phyloP scores from a whole-genome alignment of 1,140 invertebrate genomes.

The Euura lappo region DNA sequence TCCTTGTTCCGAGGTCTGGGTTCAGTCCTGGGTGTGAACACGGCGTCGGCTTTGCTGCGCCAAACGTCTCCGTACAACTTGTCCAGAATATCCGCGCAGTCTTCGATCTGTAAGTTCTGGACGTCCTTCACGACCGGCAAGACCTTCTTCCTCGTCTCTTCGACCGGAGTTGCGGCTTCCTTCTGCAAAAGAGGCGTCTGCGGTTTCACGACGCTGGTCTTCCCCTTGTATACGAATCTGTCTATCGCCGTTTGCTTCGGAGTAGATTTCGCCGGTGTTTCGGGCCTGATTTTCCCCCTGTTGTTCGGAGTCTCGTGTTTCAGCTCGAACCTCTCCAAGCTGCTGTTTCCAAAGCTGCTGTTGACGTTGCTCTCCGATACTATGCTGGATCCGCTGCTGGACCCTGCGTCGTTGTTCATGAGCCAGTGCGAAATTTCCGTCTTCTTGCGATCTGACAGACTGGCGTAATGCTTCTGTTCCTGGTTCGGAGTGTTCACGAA shows the following conservation, averaged over 20 bases:
- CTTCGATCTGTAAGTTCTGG: slow-evolving; percentile 30
- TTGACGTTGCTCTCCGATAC: slow-evolving; percentile 38
- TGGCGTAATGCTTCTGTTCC: slow-evolving; percentile 16
- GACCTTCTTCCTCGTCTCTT: not conserved
- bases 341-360: slow-evolving; percentile 53
- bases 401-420: slow-evolving; percentile 39
- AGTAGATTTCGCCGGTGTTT: not conserved
- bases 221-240: not conserved
- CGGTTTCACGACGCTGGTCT: slow-evolving; percentile 10
- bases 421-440: slow-evolving; percentile 52
- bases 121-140: slow-evolving; percentile 1
- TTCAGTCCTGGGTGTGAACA: slow-evolving; percentile 29
- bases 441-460: slow-evolving; percentile 43
- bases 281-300: slow-evolving; percentile 41
- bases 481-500: slow-evolving; percentile 18
- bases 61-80: slow-evolving; percentile 61
- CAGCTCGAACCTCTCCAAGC: slow-evolving; percentile 52
- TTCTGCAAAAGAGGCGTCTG: slow-evolving; percentile 20
- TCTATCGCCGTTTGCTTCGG: not conserved
- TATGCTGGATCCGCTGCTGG: slow-evolving; percentile 36
- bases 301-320: slow-evolving; percentile 59
- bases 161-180: not conserved
- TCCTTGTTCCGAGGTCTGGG: slow-evolving; percentile 48
- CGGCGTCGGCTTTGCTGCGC: slow-evolving; percentile 49
- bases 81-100: slow-evolving; percentile 59